Percentiles rank a stretch among this genome's conserved stretches.
phyloP scores from a whole-genome alignment of 2,888 invertebrate species.

The Drosophila colorata region DNA sequence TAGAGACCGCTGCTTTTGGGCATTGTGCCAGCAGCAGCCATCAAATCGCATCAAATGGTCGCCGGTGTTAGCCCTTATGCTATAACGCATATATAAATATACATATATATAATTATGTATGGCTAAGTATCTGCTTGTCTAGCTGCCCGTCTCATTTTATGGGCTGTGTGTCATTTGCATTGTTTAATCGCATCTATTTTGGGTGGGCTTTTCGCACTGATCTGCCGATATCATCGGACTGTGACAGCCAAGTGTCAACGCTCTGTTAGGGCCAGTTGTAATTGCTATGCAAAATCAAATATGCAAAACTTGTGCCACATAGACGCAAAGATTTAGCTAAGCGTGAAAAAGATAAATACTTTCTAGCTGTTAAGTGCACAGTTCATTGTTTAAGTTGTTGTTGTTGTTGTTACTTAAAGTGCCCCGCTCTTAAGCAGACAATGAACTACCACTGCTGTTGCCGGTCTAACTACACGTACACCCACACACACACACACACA shows the following conservation, averaged over 20 bases:
- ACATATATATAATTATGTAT: slow-evolving; percentile 13
- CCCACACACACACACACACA: not conserved
- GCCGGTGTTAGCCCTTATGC: slow-evolving; percentile 40
- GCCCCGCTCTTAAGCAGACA: slow-evolving; percentile 53
- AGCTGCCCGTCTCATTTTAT: slow-evolving; percentile 15
- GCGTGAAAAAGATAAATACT: slow-evolving; percentile 61
- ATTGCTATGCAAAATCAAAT: slow-evolving; percentile 64
- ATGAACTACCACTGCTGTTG: slow-evolving; percentile 54
- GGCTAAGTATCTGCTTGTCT: slow-evolving; percentile 46
- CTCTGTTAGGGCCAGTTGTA: slow-evolving; percentile 43
- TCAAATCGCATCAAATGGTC: slow-evolving; percentile 54
- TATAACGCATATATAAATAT: slow-evolving; percentile 2
- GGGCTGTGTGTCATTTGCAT: slow-evolving; percentile 33
- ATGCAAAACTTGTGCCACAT: slow-evolving; percentile 60
- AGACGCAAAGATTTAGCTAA: slow-evolving; percentile 43
- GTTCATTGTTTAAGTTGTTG: slow-evolving; percentile 35
- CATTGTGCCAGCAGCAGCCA: slow-evolving; percentile 60
- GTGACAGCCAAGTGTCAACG: slow-evolving; percentile 56
- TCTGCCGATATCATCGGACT: slow-evolving; percentile 22
- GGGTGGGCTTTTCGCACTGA: slow-evolving; percentile 31
- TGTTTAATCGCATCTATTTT: slow-evolving; percentile 37
- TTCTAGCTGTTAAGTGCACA: slow-evolving; percentile 33
- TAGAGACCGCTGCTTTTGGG: slow-evolving; percentile 43
- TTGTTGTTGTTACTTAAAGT: slow-evolving; percentile 44
- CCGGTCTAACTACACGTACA: slow-evolving; percentile 8